Base-by-base conservation (phyloP, 2,888 invertebrate genomes). In the Cotesia congregata region DNA sequence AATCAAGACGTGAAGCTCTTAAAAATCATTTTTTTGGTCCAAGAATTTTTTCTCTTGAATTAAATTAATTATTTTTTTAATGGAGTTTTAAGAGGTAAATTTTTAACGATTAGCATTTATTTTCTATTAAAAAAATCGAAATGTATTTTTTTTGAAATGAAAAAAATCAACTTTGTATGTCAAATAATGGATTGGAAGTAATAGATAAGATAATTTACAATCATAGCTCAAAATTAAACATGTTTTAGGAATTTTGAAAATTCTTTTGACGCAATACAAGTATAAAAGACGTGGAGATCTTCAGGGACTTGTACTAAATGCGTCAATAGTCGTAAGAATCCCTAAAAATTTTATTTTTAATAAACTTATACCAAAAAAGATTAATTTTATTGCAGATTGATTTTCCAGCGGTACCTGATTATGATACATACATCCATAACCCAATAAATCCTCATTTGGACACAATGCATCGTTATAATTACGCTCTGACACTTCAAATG, bases 391-490 rank as follows among this genome's bases (percentile, higher is more conserved):
- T 77, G 4, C 72, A 87, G 86, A 41, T 85, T 7, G 79, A 81
- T 74, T 81, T 85, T 79, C 76, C 80, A n/a, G 80, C 85, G 7
- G 71, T 80, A 59, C 77, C 81, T 5, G 85, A 86, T 73, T 80
- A 85, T 12, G 61, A 74, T 62, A 85, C 83, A 72, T 94, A 93
- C 83, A 86, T 93, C 65, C 90, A 89, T 17, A 90, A 90, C 67
- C 91, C 91, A 5, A 89, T 89, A 30, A 90, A 91, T 74, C 89
- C 90, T 50, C 91, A 92, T 83, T 89, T 92, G 39, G 93, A 94
- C 87, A 92, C 93, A 0, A 90, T 93, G 90, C 92, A 93, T 86
- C 92, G 93, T 82, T 91, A 93, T 83, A 93, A 94, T 86, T 93
- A 91, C 85, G 92, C 91, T 77, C 90, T 92, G 5, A 86, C 93